A percentile compares a stretch with the other conserved stretches of the same genome.
Evolutionary conservation across 2,113 vertebrate species (phyloP).

Genomic region (Phainopepla nitens): DNA sequence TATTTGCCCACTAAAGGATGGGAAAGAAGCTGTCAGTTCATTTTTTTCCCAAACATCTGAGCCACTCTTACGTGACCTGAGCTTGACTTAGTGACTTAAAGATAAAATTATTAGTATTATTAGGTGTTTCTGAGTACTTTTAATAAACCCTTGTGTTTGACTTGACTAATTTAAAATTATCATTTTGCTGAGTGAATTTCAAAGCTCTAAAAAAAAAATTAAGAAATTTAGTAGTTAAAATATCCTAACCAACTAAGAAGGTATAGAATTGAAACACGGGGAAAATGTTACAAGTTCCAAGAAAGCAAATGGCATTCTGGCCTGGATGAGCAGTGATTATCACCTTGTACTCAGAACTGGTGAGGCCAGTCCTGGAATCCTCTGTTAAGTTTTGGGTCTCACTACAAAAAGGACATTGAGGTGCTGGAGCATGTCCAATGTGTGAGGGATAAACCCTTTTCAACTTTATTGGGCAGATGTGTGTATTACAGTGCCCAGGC

Average conservation of each 20-base stretch:
- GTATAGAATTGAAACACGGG: background rate
- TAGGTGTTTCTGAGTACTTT: background rate
- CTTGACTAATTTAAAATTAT: background rate
- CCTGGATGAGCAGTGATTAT: background rate
- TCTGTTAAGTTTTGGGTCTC: background rate
- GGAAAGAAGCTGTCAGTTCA: background rate
- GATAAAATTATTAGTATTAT: background rate
- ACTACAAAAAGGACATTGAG: background rate
- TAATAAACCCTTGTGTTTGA: background rate
- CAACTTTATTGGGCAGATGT: background rate
- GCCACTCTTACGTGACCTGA: background rate
- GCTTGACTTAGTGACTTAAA: background rate
- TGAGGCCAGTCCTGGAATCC: background rate
- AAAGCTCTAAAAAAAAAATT: background rate
- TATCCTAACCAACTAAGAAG: background rate
- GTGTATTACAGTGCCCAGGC: background rate
- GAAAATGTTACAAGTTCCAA: background rate
- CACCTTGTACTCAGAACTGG: background rate
- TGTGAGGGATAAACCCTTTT: background rate
- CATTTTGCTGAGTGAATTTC: background rate
- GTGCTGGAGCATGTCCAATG: accelerated
- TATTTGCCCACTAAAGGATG: background rate
- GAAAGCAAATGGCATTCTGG: background rate
- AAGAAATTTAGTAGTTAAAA: background rate
- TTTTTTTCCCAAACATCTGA: background rate